Evolutionary conservation across 1,140 invertebrate species (phyloP).

Genomic region (Aphis gossypii): DNA sequence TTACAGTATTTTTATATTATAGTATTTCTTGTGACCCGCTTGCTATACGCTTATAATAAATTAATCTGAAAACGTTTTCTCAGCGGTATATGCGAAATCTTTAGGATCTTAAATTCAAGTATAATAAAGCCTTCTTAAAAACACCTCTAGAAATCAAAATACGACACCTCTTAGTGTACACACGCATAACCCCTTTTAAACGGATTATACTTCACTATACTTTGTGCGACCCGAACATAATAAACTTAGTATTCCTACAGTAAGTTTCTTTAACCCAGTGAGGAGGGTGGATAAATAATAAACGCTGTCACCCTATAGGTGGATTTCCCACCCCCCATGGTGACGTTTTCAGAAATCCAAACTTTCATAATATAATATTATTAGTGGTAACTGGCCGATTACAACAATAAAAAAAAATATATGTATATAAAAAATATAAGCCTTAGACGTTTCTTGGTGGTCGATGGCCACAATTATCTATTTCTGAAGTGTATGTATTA

Average conservation of each 20-base stretch:
- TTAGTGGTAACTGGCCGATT: background rate
- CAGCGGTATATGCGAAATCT: background rate
- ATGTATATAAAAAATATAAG: no score
- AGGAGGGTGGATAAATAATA: conserved; percentile 11
- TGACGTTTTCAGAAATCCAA: background rate
- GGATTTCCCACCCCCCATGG: background rate
- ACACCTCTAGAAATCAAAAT: conserved; percentile 12
- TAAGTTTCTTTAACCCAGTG: background rate
- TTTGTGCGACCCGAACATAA: background rate
- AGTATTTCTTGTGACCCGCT: background rate
- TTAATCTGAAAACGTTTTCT: conserved; percentile 1
- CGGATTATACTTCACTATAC: conserved; percentile 10
- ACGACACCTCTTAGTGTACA: conserved; percentile 5
- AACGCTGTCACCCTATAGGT: background rate
- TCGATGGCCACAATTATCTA: no score
- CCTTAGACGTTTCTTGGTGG: background rate
- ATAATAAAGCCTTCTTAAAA: conserved; percentile 13
- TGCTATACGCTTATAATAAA: background rate
- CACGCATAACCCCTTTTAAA: conserved; percentile 7
- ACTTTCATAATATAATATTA: background rate
- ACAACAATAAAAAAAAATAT: background rate
- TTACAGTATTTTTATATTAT: background rate
- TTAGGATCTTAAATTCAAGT: conserved; percentile 3
- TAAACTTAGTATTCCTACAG: conserved; percentile 2
- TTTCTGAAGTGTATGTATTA: no score